Evolutionary conservation across 2,888 invertebrate species (phyloP), one percentile per base, ranked within the genome.

Genomic region (Antheraea yamamai): DNA sequence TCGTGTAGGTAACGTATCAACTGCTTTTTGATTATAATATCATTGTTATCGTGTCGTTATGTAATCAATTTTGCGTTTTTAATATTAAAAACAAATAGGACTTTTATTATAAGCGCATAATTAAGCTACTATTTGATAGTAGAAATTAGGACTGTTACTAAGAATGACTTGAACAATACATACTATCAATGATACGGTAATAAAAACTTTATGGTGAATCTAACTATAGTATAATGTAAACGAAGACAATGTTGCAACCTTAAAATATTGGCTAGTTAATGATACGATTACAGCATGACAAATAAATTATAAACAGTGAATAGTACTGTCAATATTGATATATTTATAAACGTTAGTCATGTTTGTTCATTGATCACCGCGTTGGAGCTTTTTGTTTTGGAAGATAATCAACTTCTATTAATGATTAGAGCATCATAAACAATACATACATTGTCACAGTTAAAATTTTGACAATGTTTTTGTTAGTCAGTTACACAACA

Each of bases 221-320:
- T 4, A 7, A 55, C 55, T n/a, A 55, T 55, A 51, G 0, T 51
- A 16, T 51, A 12, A 16, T 6, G 52, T 12, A 14, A 52, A 52
- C 12, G 18, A 58, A 58, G n/a, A 58, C 58, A n/a, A 58, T 58
- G 58, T n/a, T n/a, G 55, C 20, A 20, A 55, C 55, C 18, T 58
- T n/a, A 58, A n/a, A n/a, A 58, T n/a, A n/a, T 58, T 58, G n/a
- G 58, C n/a, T 58, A 58, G 20, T 58, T 58, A 58, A 58, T 58
- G n/a, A 58, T 10, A 61, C 23, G 61, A 61, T 12, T 61, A 10
- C 61, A 61, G 23, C 23, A 61, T 61, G 1, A 61, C 23, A 61
- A 61, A 58, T 18, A 18, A 18, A 3, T 4, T 16, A 55, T 55
- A 18, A 16, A 2, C 30, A 30, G 30, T 30, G 4, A 39, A 47